Conservation (phyloP, 2,113 vertebrate species). For the Microcebus ravelobensis region DNA sequence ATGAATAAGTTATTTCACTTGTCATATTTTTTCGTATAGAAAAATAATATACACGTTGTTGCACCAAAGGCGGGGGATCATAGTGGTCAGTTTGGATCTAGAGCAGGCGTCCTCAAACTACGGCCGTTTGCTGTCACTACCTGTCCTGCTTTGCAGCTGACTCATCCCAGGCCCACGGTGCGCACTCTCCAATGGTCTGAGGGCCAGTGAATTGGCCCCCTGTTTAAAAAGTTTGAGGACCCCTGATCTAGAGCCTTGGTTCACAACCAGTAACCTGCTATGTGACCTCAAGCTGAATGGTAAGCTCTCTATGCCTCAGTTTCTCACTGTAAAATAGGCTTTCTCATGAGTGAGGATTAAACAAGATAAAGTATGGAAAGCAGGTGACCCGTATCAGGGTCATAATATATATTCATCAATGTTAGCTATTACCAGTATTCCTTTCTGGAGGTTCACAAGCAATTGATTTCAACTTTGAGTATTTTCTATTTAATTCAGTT, state of each 20-base stretch:
- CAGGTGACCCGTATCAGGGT: not conserved
- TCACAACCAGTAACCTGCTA: not conserved
- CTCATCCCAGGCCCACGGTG: too few relatives aligned
- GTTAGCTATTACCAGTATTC: not conserved
- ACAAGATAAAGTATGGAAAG: not conserved
- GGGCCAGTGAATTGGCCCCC: too few relatives aligned
- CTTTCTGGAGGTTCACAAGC: not conserved
- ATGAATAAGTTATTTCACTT: not conserved
- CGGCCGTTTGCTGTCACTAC: too few relatives aligned
- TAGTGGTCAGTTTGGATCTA: not conserved
- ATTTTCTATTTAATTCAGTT: not conserved
- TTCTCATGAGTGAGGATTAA: not conserved
- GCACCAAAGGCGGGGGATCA: not conserved
- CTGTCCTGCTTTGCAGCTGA: too few relatives aligned
- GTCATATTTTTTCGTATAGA: not conserved
- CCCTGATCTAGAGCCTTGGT: not conserved
- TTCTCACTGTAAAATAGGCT: not conserved
- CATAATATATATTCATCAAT: not conserved
- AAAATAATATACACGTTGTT: not conserved
- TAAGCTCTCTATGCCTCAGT: not conserved
- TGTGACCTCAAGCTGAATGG: not conserved
- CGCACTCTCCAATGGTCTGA: too few relatives aligned
- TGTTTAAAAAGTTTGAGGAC: too few relatives aligned
- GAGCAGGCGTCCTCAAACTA: not conserved
- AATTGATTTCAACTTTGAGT: not conserved